Percentiles rank a stretch among this genome's conserved stretches.
Evolutionary conservation across 2,113 vertebrate species (phyloP).

Genomic region (Romanogobio albipinnatus): DNA sequence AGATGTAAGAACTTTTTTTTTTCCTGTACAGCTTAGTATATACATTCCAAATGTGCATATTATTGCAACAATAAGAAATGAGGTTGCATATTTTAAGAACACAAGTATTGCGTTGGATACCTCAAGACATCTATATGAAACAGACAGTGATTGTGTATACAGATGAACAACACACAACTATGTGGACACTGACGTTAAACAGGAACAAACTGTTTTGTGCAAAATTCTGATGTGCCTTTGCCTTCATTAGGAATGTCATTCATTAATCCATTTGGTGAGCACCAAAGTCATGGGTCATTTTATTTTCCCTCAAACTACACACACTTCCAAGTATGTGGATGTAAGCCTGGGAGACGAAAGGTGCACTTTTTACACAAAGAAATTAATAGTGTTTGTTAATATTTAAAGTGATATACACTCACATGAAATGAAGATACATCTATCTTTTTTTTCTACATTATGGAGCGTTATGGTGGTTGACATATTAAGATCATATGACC

Average conservation of each 20-base stretch:
- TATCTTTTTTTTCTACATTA: no score
- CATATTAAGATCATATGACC: no score
- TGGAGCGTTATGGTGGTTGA: no score
- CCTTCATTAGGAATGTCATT: constrained; percentile 32
- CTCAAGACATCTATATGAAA: constrained; percentile 66
- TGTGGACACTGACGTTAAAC: constrained; percentile 23
- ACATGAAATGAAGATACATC: no score
- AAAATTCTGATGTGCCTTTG: neutral
- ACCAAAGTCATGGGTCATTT: constrained; percentile 29
- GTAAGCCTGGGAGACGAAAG: constrained; percentile 20
- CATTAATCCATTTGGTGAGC: constrained; percentile 34
- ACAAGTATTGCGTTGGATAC: constrained; percentile 73
- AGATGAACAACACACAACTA: neutral
- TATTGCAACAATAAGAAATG: constrained; percentile 78
- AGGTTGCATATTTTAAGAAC: constrained; percentile 77
- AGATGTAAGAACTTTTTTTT: neutral
- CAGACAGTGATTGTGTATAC: neutral
- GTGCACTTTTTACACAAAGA: neutral
- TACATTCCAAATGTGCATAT: constrained; percentile 70
- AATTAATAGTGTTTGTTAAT: neutral
- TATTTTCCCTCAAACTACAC: neutral
- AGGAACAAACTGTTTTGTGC: constrained; percentile 21
- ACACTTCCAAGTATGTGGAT: neutral
- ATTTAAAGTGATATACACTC: no score
- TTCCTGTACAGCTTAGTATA: constrained; percentile 43